A percentile compares a stretch with the other conserved stretches of the same genome.
Evolutionary conservation across 2,797 vertebrate species (phyloP).

Genomic region (Hylomyscus alleni): DNA sequence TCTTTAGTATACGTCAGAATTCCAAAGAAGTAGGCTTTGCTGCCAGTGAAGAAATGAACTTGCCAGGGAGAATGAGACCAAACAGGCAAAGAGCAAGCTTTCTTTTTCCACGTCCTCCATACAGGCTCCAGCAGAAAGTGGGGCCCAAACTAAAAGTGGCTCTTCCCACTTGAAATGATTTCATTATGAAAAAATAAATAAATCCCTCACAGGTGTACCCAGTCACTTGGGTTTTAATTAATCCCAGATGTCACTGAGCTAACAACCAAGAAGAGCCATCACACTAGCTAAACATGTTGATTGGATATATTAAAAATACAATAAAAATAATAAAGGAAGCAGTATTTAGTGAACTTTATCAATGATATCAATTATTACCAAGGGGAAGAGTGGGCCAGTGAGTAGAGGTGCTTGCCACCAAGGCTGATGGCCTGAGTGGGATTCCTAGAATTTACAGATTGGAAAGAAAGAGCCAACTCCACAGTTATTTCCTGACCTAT

Average conservation of each 20-base stretch:
- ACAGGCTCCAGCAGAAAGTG: not conserved
- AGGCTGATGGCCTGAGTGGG: not conserved
- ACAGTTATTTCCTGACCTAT: not conserved
- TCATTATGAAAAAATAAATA: not conserved
- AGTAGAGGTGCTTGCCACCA: not conserved
- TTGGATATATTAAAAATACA: not conserved
- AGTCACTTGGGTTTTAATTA: not conserved
- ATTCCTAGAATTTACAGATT: not conserved
- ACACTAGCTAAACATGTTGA: not conserved
- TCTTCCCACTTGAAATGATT: not conserved
- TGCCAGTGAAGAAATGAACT: not conserved
- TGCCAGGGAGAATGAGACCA: not conserved
- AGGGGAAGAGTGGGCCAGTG: not conserved
- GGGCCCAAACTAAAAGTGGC: not conserved
- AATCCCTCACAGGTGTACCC: not conserved
- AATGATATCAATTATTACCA: not conserved
- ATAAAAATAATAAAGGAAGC: not conserved
- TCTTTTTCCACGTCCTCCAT: not conserved
- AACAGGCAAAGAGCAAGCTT: not conserved
- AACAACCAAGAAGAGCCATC: not conserved
- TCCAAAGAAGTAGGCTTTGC: not conserved
- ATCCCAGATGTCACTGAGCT: not conserved
- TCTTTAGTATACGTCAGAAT: not conserved
- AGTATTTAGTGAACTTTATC: conserved; percentile 15
- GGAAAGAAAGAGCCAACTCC: not conserved